A percentile compares a stretch with the other conserved stretches of the same genome.
Evolutionary conservation across 1,140 invertebrate species (phyloP).

Genomic region (Lineus longissimus): DNA sequence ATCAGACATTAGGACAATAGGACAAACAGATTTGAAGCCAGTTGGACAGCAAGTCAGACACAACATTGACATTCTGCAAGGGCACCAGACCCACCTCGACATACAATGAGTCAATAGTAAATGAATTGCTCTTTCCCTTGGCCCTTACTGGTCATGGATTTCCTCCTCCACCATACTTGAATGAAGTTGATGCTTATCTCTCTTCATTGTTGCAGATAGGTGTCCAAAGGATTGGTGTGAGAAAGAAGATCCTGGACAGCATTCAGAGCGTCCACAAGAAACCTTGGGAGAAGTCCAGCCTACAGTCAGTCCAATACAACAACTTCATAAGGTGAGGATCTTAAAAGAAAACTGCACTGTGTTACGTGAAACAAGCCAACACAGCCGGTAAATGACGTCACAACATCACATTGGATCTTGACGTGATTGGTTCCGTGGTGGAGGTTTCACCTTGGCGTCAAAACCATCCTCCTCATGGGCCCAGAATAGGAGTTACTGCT

Average conservation of each 20-base stretch:
- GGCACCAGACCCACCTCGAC: too few relatives aligned
- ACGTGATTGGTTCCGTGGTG: too few relatives aligned
- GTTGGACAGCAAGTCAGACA: neutral
- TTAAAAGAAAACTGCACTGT: neutral
- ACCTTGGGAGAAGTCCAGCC: conserved; percentile 54
- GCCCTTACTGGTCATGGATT: neutral
- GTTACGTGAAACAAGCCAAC: neutral
- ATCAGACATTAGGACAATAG: neutral
- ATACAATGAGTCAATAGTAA: too few relatives aligned
- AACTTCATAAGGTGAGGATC: conserved; percentile 47
- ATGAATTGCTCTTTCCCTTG: too few relatives aligned
- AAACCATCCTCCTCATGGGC: too few relatives aligned
- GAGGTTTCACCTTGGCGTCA: too few relatives aligned
- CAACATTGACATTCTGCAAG: too few relatives aligned
- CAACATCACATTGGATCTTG: too few relatives aligned
- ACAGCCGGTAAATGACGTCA: neutral
- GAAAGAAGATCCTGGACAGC: conserved; percentile 55
- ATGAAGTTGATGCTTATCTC: neutral
- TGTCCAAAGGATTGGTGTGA: conserved; percentile 48
- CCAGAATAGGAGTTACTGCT: too few relatives aligned
- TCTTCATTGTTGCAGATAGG: conserved; percentile 36
- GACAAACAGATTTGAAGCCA: neutral
- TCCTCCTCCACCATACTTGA: neutral
- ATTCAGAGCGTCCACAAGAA: conserved; percentile 54
- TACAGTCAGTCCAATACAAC: conserved; percentile 47